Evolutionary conservation across 1,140 invertebrate genomes (phyloP), one percentile per base, ranked within the genome.

Genomic region (Globodera rostochiensis): DNA sequence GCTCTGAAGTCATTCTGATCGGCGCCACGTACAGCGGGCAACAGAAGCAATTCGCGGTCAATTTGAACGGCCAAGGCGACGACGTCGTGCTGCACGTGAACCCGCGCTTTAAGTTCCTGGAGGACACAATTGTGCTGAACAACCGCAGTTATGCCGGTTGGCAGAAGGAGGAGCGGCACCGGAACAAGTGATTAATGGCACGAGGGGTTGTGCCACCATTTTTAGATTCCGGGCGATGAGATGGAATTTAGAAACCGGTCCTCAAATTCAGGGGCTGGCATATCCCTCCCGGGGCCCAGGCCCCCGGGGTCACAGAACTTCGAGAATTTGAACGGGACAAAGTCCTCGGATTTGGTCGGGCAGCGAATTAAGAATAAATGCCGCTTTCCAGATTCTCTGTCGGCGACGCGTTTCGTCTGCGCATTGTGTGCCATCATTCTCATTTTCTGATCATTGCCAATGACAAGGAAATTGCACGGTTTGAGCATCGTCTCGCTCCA

Each of bases 121-220:
- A 78, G 77, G 64, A 78, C 70, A 78, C 77, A 69, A 69, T 78
- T 69, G 77, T 78, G 47, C 50, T 78, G 70, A 78, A 78, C 49
- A 78, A 70, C 11, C 53, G 57, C 49, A 69, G 50, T 19, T 78
- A 78, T 47, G 46, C 64, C 49, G 77, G 77, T 50, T 78, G 77
- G 77, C 64, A 70, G 45, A 78, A 46, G 50, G 77, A 78, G 21
- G 77, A 78, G 47, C 66, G 77, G 49, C 77, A 78, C 66, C 46
- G 64, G 49, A 78, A 78, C 70, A 53, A 46, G 66, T 64, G 57
- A 53, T 36, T 2, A 36, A 36, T 36, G 36, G 36, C 1, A 36
- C 36, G 2, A 36, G 3, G 3, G 36, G 0, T 36, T 36, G 36
- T 36, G 36, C 1, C 36, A 36, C 36, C 36, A 36, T 36, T 36